These are phyloP conservation scores for Phoxinus dragarum DNA, from an alignment of 2,797 vertebrate genomes.

Conservation along the genomic window DNA sequence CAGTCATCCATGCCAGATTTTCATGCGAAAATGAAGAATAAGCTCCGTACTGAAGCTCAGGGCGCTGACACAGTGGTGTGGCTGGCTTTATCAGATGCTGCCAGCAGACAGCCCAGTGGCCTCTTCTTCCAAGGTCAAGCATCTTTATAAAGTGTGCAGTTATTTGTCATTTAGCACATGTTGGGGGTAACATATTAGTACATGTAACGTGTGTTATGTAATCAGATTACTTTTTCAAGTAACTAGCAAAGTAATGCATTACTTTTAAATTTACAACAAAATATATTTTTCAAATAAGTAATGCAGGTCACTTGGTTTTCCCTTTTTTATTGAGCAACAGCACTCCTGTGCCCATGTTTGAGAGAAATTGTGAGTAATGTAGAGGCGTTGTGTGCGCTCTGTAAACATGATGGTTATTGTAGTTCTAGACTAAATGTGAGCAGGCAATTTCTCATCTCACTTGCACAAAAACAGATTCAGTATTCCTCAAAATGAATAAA, in stretches of 20 bases:
- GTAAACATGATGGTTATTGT: neutral
- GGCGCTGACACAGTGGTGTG: constrained; percentile 84
- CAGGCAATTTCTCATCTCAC: neutral
- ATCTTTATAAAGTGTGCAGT: neutral
- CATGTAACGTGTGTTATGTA: neutral
- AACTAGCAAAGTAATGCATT: neutral
- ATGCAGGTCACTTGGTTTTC: neutral
- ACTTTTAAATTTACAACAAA: neutral
- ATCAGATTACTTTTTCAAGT: neutral
- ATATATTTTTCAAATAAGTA: neutral
- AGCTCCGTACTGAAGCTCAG: constrained; percentile 80
- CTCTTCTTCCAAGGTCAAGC: constrained; percentile 84
- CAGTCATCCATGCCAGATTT: constrained; percentile 83
- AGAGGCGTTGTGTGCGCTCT: neutral
- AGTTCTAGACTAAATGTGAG: neutral
- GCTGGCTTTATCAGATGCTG: constrained; percentile 75
- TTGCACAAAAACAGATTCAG: neutral
- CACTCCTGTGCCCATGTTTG: neutral
- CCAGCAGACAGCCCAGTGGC: constrained; percentile 74
- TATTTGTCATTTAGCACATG: neutral
- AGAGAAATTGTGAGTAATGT: neutral
- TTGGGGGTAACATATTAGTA: neutral
- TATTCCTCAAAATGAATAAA: too few species aligned
- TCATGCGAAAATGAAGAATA: constrained; percentile 81
- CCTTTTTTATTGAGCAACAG: neutral